Evolutionary conservation across 2,888 invertebrate species (phyloP).

Genomic region (Conops quadrifasciatus): DNA sequence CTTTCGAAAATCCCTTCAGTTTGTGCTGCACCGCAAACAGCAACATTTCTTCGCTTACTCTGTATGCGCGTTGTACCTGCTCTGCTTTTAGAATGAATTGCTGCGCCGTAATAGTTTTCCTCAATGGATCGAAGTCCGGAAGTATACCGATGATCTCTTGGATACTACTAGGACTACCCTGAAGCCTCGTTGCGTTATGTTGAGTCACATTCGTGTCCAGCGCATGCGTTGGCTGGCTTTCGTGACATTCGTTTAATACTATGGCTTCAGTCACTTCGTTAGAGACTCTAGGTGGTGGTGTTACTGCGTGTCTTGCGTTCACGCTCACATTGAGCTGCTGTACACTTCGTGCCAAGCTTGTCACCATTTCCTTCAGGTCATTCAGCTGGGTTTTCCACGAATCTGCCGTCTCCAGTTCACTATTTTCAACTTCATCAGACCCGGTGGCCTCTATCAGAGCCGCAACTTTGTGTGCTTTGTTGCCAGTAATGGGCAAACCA

Average conservation of each 20-base stretch:
- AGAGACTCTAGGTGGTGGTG: no score
- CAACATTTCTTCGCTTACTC: not conserved
- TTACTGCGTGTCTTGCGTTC: no score
- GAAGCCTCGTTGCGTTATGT: not conserved
- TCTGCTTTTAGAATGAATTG: not conserved
- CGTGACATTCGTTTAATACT: not conserved
- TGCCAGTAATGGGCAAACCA: no score
- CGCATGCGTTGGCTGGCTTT: not conserved
- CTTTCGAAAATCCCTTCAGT: not conserved
- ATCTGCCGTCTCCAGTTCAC: not conserved
- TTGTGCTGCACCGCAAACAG: not conserved
- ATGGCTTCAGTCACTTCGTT: no score
- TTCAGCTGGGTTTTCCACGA: constrained; percentile 8
- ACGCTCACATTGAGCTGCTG: not conserved
- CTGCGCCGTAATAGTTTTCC: not conserved
- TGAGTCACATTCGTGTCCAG: not conserved
- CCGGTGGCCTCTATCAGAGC: no score
- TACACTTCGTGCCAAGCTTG: not conserved
- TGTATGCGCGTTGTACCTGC: not conserved
- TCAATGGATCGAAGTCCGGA: constrained; percentile 21
- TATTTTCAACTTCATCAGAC: constrained; percentile 5
- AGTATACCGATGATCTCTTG: not conserved
- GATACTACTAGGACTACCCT: not conserved
- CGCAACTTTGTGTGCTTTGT: no score
- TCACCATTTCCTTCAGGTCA: constrained; percentile 6